phyloP scores from a whole-genome alignment of 2,113 vertebrate species.

The Cyanistes caeruleus region DNA sequence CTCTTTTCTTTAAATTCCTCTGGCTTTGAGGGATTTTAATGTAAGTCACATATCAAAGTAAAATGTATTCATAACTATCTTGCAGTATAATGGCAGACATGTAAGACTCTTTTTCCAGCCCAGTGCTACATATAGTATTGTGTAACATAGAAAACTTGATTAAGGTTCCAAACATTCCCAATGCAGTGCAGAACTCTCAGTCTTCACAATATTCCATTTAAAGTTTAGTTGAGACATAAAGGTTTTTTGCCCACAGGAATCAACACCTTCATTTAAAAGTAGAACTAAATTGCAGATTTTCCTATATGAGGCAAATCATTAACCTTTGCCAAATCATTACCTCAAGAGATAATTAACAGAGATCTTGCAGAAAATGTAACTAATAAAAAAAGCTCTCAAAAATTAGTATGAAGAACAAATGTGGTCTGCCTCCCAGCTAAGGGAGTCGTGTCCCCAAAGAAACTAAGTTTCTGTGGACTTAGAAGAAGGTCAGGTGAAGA shows the following conservation, averaged over 20 bases:
- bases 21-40: neutral
- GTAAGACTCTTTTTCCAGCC: neutral
- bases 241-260: neutral
- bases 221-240: slow-evolving; percentile 36
- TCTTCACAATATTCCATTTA: neutral
- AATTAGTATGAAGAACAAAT: slow-evolving; percentile 35
- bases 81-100: neutral
- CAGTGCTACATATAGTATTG: neutral
- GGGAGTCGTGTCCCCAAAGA: neutral
- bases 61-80: neutral
- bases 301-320: slow-evolving; percentile 60
- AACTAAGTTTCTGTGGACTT: slow-evolving; percentile 1
- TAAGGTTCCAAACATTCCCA: neutral
- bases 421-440: neutral
- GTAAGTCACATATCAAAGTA: neutral
- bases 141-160: neutral
- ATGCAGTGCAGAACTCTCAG: neutral
- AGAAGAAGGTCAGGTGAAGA: neutral
- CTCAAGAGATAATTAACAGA: slow-evolving; percentile 67
- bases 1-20: neutral
- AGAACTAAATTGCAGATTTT: slow-evolving; percentile 57
- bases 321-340: slow-evolving; percentile 70
- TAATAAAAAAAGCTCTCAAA: slow-evolving; percentile 57
- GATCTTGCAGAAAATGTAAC: slow-evolving; percentile 51
- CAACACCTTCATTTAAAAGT: slow-evolving; percentile 63